These are phyloP conservation scores for Cyprinella venusta DNA, from an alignment of 2,797 vertebrate species.

Conservation along the genomic window DNA sequence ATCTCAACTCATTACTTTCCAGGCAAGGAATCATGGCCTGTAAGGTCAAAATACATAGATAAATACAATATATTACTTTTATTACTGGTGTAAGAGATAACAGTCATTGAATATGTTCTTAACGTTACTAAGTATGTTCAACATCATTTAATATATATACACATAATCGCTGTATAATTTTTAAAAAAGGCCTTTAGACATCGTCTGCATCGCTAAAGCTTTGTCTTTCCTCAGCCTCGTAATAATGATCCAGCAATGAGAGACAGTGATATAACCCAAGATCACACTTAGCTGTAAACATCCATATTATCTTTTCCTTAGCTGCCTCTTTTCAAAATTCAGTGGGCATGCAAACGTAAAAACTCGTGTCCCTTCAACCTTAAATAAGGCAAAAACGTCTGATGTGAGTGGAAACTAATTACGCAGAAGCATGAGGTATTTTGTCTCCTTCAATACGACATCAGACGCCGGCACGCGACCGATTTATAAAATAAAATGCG, in stretches of 20 bases:
- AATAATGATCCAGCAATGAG: slow-evolving; percentile 71
- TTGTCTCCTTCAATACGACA: slow-evolving; percentile 20
- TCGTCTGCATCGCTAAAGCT: slow-evolving; percentile 38
- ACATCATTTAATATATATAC: slow-evolving; percentile 70
- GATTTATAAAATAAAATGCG: neutral
- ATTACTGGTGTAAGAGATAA: slow-evolving; percentile 78
- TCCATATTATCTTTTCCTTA: slow-evolving; percentile 53
- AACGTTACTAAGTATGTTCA: slow-evolving; percentile 76
- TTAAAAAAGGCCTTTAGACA: slow-evolving; percentile 58
- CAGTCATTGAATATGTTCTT: slow-evolving; percentile 72
- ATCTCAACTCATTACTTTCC: slow-evolving; percentile 28
- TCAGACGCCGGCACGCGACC: slow-evolving; percentile 20
- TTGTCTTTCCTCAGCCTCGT: slow-evolving; percentile 67
- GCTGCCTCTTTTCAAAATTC: slow-evolving; percentile 50
- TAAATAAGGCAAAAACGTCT: slow-evolving; percentile 50
- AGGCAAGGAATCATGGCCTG: slow-evolving; percentile 42
- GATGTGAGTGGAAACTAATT: slow-evolving; percentile 26
- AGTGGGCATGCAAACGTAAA: slow-evolving; percentile 26
- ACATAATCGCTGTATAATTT: slow-evolving; percentile 64
- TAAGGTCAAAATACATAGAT: slow-evolving; percentile 66
- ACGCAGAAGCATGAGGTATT: slow-evolving; percentile 54
- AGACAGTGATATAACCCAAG: neutral
- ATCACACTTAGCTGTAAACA: slow-evolving; percentile 65
- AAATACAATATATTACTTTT: slow-evolving; percentile 55
- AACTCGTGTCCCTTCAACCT: slow-evolving; percentile 25